Evolutionary conservation across 2,113 vertebrate species (phyloP), one percentile per base, ranked within the genome.

Genomic region (Sebastes fasciatus): DNA sequence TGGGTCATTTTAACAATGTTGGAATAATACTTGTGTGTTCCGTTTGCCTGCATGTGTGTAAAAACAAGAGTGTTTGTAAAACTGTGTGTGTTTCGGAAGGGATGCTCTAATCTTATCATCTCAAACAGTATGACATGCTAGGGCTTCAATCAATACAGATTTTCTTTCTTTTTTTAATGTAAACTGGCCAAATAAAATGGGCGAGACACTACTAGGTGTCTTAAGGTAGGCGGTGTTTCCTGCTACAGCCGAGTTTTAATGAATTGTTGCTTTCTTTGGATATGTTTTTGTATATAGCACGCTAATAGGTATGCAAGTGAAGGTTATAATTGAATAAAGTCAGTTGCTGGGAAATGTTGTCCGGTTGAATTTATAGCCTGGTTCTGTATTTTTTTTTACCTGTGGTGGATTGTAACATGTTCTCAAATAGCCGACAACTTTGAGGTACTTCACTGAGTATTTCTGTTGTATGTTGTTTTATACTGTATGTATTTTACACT

Each of bases 271-370:
- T 76, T 77, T 90, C 61, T 81, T 79, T 87, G 52, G 21, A 71
- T 76, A 71, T 87, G 74, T 87, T 90, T 91, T 86, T 90, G 89
- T 90, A 89, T 58, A 86, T 88, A 89, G 83, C 77, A 86, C 74
- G 80, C 79, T 89, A 80, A 84, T 78, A 85, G 82, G 81, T 88
- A 79, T 86, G 75, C 85, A 93, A 92, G 83, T 89, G 82, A 87
- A 91, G 82, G 73, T 83, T 75, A 86, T 83, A 77, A 71, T 17
- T 72, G 34, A 92, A 93, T 91, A 93, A 92, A 91, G 26, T 82
- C 69, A 83, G 73, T 83, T 89, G 87, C 83, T 90, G 80, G 70
- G 23, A 87, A 88, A 61, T 71, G 79, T 70, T 86, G 88, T 88
- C 51, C 2, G 11, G 42, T 68, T 90, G n/a, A 88, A 88, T 94